Percentiles rank a stretch among this genome's conserved stretches.
phyloP scores from a whole-genome alignment of 2,797 vertebrate species.

The Myotis findleyi region DNA sequence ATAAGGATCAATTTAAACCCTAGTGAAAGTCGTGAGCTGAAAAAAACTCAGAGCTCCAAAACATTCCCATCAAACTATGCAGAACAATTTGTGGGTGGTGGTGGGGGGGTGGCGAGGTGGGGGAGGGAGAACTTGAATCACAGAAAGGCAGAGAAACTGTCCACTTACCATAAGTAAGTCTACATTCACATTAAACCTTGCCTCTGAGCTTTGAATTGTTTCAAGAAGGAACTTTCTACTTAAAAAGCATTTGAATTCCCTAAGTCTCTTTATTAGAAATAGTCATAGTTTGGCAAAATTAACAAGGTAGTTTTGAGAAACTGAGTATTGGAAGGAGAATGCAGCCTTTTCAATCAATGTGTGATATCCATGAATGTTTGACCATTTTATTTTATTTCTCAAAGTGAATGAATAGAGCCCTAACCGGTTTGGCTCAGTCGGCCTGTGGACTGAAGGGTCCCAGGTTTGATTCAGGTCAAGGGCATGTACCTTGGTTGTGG shows the following conservation, averaged over 20 bases:
- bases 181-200: neutral
- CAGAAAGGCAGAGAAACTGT: neutral
- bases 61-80: neutral
- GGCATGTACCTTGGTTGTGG: too few relatives aligned
- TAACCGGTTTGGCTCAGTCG: too few relatives aligned
- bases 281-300: neutral
- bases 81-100: neutral
- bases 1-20: neutral
- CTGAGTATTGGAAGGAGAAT: neutral
- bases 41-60: neutral
- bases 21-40: neutral
- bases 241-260: neutral
- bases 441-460: too few relatives aligned
- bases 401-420: neutral
- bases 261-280: neutral
- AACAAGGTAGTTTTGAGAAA: neutral
- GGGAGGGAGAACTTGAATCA: neutral
- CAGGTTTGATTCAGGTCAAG: too few relatives aligned
- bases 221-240: neutral
- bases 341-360: neutral
- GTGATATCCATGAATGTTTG: neutral
- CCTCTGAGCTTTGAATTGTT: neutral
- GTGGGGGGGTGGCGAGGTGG: too few relatives aligned
- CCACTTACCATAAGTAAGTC: neutral
- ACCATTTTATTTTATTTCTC: neutral